A percentile compares a stretch with the other conserved stretches of the same genome.
These are phyloP conservation scores for Nemotelus nigrinus DNA, from an alignment of 2,888 invertebrate genomes.

Conservation along the genomic window DNA sequence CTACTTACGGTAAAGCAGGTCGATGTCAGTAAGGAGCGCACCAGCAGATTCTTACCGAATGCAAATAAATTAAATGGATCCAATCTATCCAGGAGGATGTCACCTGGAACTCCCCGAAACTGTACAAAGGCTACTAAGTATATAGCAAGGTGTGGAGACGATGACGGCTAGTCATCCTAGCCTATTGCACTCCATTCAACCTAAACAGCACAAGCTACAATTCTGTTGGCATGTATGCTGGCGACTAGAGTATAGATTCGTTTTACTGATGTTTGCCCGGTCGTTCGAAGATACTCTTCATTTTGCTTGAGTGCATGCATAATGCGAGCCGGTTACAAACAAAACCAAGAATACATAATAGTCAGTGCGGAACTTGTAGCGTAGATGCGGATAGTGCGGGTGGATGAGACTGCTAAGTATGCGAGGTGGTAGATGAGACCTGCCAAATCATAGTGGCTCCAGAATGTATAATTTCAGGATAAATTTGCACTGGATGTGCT, in stretches of 20 bases:
- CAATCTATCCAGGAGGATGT: conserved; percentile 30
- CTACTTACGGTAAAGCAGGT: too few relatives aligned
- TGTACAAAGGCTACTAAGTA: background rate
- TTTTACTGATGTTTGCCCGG: background rate
- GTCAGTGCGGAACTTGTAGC: too few relatives aligned
- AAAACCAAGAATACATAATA: background rate
- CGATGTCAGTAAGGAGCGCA: background rate
- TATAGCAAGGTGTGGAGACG: background rate
- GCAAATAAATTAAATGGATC: conserved; percentile 37
- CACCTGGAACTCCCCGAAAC: conserved; percentile 1
- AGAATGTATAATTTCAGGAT: conserved; percentile 21
- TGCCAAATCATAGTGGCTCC: conserved; percentile 1
- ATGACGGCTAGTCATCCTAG: background rate
- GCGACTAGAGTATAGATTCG: background rate
- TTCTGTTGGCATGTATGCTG: background rate
- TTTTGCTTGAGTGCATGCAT: conserved; percentile 16
- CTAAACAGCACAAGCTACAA: background rate
- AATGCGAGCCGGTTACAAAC: background rate
- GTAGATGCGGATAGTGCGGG: too few relatives aligned
- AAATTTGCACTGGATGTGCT: conserved; percentile 12
- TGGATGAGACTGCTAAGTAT: background rate
- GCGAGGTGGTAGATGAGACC: background rate
- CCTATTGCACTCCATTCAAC: background rate
- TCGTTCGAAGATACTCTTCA: background rate
- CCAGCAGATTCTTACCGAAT: background rate